These are phyloP conservation scores for Suillia variegata DNA, from an alignment of 2,888 invertebrate genomes.

Conservation along the genomic window DNA sequence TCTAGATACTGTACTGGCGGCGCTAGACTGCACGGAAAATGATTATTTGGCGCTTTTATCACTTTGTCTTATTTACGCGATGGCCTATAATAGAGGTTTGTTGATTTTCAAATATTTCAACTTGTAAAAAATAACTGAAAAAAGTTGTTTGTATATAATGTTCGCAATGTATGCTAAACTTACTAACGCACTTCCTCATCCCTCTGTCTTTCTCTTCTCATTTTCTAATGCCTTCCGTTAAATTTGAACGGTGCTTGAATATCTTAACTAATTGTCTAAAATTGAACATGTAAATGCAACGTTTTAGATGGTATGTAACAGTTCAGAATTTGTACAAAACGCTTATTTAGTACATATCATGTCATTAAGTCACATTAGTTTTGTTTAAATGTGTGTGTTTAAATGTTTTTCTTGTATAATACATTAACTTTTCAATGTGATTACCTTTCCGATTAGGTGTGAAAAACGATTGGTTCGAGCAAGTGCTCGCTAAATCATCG, in stretches of 20 bases:
- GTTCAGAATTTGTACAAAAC: slow-evolving; percentile 13
- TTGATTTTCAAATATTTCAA: slow-evolving; percentile 25
- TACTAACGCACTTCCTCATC: slow-evolving; percentile 19
- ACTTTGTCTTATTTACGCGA: slow-evolving; percentile 88
- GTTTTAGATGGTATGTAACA: slow-evolving; percentile 52
- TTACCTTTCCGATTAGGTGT: slow-evolving; percentile 70
- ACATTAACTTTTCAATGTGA: not conserved
- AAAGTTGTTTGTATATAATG: too few relatives aligned
- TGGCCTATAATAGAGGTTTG: slow-evolving; percentile 92
- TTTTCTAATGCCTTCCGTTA: slow-evolving; percentile 11
- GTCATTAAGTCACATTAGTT: too few relatives aligned
- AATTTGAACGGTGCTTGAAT: slow-evolving; percentile 16
- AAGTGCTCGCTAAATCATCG: slow-evolving; percentile 71
- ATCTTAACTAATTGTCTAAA: slow-evolving; percentile 9
- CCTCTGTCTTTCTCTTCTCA: slow-evolving; percentile 17
- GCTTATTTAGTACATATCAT: not conserved
- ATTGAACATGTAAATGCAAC: slow-evolving; percentile 23
- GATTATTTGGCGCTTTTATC: slow-evolving; percentile 93
- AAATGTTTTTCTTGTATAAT: not conserved
- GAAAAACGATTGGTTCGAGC: slow-evolving; percentile 79
- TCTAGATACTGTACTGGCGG: slow-evolving; percentile 84
- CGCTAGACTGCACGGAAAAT: slow-evolving; percentile 87
- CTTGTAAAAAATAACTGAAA: too few relatives aligned
- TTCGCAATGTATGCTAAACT: slow-evolving; percentile 15
- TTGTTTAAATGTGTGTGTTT: not conserved